phyloP scores from a whole-genome alignment of 2,797 vertebrate genomes.

The Alcedo quadribrachys region DNA sequence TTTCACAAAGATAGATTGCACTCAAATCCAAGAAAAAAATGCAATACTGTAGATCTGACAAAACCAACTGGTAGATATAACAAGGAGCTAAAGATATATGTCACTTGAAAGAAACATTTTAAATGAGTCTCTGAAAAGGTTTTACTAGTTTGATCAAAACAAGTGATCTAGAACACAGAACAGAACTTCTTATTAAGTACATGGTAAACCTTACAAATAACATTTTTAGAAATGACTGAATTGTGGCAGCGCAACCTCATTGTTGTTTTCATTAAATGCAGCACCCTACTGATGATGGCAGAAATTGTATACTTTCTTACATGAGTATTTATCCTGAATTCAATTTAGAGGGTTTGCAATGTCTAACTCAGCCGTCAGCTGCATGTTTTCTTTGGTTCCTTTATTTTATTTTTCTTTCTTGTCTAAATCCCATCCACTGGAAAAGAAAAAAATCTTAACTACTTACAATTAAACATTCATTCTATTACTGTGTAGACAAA shows the following conservation, averaged over 20 bases:
- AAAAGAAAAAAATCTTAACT: neutral
- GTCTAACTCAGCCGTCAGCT: neutral
- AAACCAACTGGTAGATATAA: neutral
- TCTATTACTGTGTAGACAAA: neutral
- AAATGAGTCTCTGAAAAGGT: neutral
- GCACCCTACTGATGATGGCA: neutral
- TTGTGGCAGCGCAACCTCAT: neutral
- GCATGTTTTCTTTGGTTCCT: neutral
- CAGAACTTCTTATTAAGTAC: neutral
- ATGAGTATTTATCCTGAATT: neutral
- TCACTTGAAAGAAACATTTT: neutral
- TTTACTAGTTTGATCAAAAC: neutral
- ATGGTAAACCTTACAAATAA: neutral
- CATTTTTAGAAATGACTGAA: neutral
- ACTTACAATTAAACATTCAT: neutral
- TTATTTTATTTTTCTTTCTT: neutral
- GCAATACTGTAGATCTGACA: neutral
- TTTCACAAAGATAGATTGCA: neutral
- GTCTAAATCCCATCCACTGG: neutral
- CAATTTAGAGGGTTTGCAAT: neutral
- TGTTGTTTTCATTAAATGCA: neutral
- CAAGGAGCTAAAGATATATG: neutral
- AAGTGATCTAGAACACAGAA: neutral
- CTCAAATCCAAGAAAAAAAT: neutral
- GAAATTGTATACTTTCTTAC: neutral